Percentiles rank a stretch among this genome's conserved stretches.
phyloP scores from a whole-genome alignment of 2,113 vertebrate species.

The Petrocephalus microphthalmus region DNA sequence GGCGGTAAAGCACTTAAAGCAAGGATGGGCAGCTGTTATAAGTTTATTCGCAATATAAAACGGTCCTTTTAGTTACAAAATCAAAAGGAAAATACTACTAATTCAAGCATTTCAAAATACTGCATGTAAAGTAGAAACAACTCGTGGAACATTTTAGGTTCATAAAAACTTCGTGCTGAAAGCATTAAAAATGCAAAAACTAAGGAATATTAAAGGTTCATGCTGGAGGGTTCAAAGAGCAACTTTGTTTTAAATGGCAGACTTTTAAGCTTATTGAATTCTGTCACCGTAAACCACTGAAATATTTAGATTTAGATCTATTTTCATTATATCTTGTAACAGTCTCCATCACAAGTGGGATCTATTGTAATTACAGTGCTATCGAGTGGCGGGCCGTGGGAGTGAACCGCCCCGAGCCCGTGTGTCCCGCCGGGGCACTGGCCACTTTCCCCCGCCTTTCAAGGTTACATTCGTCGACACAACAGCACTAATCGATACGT shows the following conservation, averaged over 20 bases:
- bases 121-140: not conserved
- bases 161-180: not conserved
- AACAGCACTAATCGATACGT: not conserved
- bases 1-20: not conserved
- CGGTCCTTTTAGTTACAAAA: not conserved
- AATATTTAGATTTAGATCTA: not conserved
- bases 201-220: not conserved
- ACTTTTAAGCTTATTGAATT: not conserved
- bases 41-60: not conserved
- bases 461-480: conserved; percentile 4
- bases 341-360: not conserved
- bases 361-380: not conserved
- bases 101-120: not conserved
- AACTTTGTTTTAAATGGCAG: not conserved
- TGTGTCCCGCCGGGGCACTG: not conserved
- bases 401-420: not conserved
- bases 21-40: not conserved
- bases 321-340: not conserved
- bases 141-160: not conserved
- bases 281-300: not conserved
- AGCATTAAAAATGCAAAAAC: not conserved
- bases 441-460: not conserved
- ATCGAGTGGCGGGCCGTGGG: not conserved
- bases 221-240: not conserved
- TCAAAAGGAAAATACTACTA: not conserved